Base-by-base conservation (phyloP, 2,888 invertebrate species). In the Deroplatys truncata region DNA sequence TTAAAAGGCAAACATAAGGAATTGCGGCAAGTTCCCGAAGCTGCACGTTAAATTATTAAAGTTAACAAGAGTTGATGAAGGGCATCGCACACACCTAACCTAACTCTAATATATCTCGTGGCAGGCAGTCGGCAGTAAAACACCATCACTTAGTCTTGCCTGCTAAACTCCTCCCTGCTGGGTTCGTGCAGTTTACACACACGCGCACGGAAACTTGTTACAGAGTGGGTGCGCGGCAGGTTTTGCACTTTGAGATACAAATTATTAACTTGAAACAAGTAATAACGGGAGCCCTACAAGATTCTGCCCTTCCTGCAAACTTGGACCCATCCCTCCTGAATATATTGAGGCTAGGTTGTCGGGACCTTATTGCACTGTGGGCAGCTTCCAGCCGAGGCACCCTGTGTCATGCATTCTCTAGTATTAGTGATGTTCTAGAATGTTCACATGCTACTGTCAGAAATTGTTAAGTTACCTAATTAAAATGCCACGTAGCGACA, bases 111-210 rank as follows among this genome's bases (percentile, higher is more conserved):
- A 72, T 72, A 72, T 72, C 56, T 72, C 56, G 20, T 72, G 56
- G 56, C 56, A 72, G 56, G 56, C 56, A 72, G 56, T 72, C 56
- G 56, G 56, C 56, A 72, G 56, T 72, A 72, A 72, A 72, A 72
- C 56, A 72, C 56, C 56, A 72, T 72, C 56, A 72, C 56, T 72
- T 72, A 72, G 56, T 72, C 56, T 72, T 72, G 56, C 56, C 56
- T 72, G 56, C 20, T 72, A 72, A 72, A 72, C 56, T 72, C 56
- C 56, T 20, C 56, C 43, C 28, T 86, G 28, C 49, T n/a, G 82
- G 86, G 35, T 86, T 86, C 86, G 28, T 86, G 31, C 20, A 86
- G 86, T 86, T 86, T 86, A 82, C 86, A 82, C 86, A 72, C 56
- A 72, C 56, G 56, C 56, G 56, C 56, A 72, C 56, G 56, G 56